phyloP scores from a whole-genome alignment of 2,113 vertebrate species.

The Anoura caudifer region DNA sequence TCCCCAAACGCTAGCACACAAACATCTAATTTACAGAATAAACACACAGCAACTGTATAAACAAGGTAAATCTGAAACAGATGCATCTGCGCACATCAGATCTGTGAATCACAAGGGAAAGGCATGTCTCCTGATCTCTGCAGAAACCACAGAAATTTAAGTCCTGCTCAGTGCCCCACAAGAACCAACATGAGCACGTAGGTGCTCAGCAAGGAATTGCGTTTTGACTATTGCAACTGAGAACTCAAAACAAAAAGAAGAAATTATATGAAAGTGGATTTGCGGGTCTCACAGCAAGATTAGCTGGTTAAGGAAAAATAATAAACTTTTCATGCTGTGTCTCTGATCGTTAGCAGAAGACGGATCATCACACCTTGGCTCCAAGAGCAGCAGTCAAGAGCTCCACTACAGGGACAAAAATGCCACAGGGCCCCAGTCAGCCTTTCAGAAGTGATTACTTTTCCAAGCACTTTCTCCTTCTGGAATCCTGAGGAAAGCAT shows the following conservation, averaged over 20 bases:
- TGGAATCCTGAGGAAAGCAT: neutral
- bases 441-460: neutral
- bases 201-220: neutral
- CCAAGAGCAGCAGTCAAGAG: neutral
- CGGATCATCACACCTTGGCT: neutral
- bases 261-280: conserved; percentile 10
- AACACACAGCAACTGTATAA: neutral
- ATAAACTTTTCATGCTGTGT: conserved; percentile 15
- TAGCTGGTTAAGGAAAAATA: neutral
- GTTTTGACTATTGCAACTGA: conserved; percentile 20
- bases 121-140: neutral
- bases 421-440: neutral
- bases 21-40: conserved; percentile 5
- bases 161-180: neutral
- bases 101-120: neutral
- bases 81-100: neutral
- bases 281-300: conserved; percentile 23
- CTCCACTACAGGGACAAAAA: neutral
- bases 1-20: conserved; percentile 6
- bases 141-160: conserved; percentile 21
- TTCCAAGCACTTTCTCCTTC: neutral
- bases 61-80: neutral
- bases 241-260: conserved; percentile 20
- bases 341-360: conserved; percentile 12
- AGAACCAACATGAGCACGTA: conserved; percentile 1